A percentile compares a stretch with the other conserved stretches of the same genome.
phyloP scores from a whole-genome alignment of 2,797 vertebrate species.

The Ispidina lecontei region DNA sequence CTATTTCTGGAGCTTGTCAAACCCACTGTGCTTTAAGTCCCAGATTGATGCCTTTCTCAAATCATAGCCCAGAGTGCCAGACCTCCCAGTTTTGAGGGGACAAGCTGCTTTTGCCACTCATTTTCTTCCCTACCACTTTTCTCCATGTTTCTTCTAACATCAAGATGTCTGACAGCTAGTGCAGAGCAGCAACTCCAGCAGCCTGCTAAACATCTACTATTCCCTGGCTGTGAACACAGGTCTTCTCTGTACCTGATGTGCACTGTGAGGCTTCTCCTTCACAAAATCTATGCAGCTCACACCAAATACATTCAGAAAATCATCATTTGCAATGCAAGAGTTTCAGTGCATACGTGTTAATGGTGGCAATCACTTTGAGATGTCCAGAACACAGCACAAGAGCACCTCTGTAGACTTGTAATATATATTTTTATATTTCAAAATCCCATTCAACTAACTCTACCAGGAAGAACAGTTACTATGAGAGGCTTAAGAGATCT shows the following conservation, averaged over 20 bases:
- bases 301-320: not conserved
- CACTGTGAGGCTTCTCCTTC: not conserved
- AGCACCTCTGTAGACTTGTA: not conserved
- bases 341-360: not conserved
- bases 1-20: not conserved
- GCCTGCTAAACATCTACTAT: not conserved
- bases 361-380: not conserved
- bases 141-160: not conserved
- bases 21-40: not conserved
- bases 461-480: not conserved
- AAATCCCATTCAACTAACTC: not conserved
- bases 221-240: not conserved
- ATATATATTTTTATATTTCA: not conserved
- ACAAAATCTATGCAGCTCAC: not conserved
- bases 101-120: not conserved
- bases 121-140: conserved; percentile 17
- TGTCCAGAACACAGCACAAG: not conserved
- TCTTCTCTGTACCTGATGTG: not conserved
- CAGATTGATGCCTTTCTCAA: conserved; percentile 8
- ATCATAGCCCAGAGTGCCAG: not conserved
- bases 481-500: conserved; percentile 5
- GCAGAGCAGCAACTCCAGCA: not conserved
- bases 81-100: not conserved
- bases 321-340: not conserved
- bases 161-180: conserved; percentile 21